These are phyloP conservation scores for Lepidostoma basale DNA, from an alignment of 1,140 invertebrate species.

Conservation along the genomic window DNA sequence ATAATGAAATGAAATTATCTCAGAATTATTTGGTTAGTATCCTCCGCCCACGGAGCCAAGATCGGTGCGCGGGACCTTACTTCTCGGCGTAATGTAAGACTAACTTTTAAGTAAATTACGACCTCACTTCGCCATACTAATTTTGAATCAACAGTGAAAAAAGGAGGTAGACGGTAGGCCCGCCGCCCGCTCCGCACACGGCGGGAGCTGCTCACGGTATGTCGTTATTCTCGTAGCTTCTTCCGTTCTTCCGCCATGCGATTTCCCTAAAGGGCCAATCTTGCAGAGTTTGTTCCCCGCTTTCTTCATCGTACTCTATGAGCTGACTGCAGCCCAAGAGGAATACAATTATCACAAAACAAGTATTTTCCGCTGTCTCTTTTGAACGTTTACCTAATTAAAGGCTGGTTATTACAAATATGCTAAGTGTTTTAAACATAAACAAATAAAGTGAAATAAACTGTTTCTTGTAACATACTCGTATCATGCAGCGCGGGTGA, in stretches of 20 bases:
- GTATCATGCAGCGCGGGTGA: no score
- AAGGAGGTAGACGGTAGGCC: constrained; percentile 5
- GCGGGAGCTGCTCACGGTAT: neutral
- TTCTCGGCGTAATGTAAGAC: neutral
- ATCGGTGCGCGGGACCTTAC: neutral
- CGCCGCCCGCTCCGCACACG: neutral
- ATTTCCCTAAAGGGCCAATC: constrained; percentile 32
- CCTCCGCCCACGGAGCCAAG: neutral
- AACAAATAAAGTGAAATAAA: no score
- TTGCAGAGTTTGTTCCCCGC: neutral
- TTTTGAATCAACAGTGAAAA: constrained; percentile 30
- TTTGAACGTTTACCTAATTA: no score
- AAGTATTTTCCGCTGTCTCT: no score
- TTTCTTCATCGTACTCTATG: neutral
- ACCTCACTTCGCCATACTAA: constrained; percentile 6
- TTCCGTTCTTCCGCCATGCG: neutral
- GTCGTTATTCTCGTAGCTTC: constrained; percentile 3
- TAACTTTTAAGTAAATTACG: constrained; percentile 16
- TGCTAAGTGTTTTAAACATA: no score
- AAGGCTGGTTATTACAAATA: no score
- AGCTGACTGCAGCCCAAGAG: no score
- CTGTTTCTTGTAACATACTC: no score
- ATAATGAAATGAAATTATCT: constrained; percentile 9
- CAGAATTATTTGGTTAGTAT: neutral
- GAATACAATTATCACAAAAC: no score